Evolutionary conservation across 1,140 invertebrate species (phyloP), one percentile per base, ranked within the genome.

Genomic region (Drosophila repleta): DNA sequence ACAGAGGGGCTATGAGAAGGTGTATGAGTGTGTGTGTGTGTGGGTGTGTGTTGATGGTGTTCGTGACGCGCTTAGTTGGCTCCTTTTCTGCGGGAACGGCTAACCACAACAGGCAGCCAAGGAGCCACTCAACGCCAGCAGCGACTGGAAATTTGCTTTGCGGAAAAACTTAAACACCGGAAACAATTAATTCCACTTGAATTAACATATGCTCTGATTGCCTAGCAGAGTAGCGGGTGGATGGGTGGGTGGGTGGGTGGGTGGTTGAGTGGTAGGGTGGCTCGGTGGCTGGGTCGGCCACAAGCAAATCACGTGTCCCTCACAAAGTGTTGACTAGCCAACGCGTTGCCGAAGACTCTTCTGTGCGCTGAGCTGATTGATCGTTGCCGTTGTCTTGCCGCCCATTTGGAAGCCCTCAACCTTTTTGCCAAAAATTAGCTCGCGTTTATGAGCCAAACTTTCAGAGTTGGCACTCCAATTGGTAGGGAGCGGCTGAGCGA

Each of bases 121-220:
- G 69, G 46, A 66, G 65, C 67, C 52, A 56, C 35, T 71, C 53
- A 70, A 69, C 71, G 75, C 62, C 58, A 68, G 82, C 78, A 70
- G 74, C 79, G 76, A 88, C 82, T 78, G 85, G 74, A 88, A 85
- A 90, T 85, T 79, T 74, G 71, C 75, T 69, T 87, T 83, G 83
- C 83, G 79, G 88, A 87, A 90, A 90, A 90, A 90, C 88, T 88
- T 91, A 90, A 90, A 91, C 82, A 90, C 89, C 89, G 89, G 89
- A 91, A 90, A 89, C 90, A 90, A 90, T 90, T 91, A 91, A 90
- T 91, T 90, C 89, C 89, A 90, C 85, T 91, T 91, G 90, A 90
- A 91, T 90, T 90, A 90, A 90, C 90, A 91, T 91, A 90, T 84
- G 75, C 72, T 75, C 71, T 79, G 78, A 81, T 81, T 81, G 79